phyloP scores from a whole-genome alignment of 1,140 invertebrate genomes.

The Neodiprion virginianus region DNA sequence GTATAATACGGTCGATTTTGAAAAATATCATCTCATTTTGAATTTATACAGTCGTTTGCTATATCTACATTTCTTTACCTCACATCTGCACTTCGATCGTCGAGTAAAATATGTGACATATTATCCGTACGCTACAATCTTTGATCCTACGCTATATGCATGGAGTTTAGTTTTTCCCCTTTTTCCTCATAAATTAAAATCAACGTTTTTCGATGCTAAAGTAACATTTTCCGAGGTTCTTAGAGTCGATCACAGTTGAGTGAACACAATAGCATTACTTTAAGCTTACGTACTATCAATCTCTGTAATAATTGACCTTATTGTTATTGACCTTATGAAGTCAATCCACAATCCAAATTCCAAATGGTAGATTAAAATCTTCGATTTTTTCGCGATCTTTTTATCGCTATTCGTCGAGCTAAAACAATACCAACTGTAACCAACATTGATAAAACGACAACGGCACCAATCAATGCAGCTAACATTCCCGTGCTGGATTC shows the following conservation, averaged over 20 bases:
- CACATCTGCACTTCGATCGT: no score
- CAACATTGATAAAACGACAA: slow-evolving; percentile 28
- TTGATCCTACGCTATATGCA: no score
- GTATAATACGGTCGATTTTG: no score
- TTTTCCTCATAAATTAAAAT: no score
- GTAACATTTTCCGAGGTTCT: neutral
- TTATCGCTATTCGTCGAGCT: slow-evolving; percentile 26
- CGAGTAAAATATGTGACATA: no score
- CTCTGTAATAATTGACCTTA: no score
- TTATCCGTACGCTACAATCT: no score
- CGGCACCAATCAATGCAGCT: slow-evolving; percentile 25
- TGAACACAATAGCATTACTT: neutral
- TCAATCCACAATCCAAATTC: neutral
- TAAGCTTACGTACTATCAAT: neutral
- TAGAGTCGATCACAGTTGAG: neutral
- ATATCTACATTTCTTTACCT: no score
- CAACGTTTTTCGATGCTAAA: neutral
- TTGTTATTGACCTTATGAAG: no score
- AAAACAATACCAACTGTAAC: slow-evolving; percentile 37
- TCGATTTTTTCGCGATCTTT: slow-evolving; percentile 36
- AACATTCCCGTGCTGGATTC: slow-evolving; percentile 32
- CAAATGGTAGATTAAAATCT: slow-evolving; percentile 31
- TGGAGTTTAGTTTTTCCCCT: no score
- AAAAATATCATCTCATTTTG: no score
- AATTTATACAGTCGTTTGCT: no score